Conservation (phyloP, 2,888 invertebrate genomes). For the Lasioglossum zephyrum region DNA sequence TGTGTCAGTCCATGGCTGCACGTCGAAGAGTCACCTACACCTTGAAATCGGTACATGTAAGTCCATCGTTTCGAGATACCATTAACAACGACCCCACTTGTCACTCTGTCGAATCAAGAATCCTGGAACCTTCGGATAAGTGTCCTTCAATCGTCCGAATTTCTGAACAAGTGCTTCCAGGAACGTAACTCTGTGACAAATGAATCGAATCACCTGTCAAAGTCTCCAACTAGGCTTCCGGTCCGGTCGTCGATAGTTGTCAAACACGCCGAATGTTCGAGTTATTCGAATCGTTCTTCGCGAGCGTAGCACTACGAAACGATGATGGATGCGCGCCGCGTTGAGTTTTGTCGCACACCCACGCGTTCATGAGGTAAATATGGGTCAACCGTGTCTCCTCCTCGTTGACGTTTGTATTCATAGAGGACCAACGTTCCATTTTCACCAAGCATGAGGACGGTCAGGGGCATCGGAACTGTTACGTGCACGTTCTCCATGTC, state of each 20-base stretch:
- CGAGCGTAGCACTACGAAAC: background rate
- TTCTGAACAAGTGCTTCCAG: background rate
- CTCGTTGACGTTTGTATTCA: constrained; percentile 49
- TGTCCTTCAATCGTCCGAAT: background rate
- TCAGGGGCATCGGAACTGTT: constrained; percentile 61
- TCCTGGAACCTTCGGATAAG: background rate
- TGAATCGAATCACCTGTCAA: background rate
- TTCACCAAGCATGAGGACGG: constrained; percentile 55
- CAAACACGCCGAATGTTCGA: background rate
- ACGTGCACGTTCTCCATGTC: background rate
- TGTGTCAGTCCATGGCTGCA: constrained; percentile 73
- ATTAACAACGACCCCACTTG: background rate
- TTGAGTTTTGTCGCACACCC: constrained; percentile 19
- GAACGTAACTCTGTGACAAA: background rate
- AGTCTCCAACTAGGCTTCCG: background rate
- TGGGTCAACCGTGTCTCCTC: constrained; percentile 47
- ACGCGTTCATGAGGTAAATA: constrained; percentile 51
- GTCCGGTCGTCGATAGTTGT: background rate
- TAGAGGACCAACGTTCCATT: constrained; percentile 63
- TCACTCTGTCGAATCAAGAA: background rate
- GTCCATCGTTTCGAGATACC: constrained; percentile 55
- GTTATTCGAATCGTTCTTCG: background rate
- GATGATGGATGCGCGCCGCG: too few relatives aligned
- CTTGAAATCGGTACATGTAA: constrained; percentile 69
- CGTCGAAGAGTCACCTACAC: constrained; percentile 71